Evolutionary conservation across 2,888 invertebrate species (phyloP), one percentile per base, ranked within the genome.

Genomic region (Ryuthela nishihirai): DNA sequence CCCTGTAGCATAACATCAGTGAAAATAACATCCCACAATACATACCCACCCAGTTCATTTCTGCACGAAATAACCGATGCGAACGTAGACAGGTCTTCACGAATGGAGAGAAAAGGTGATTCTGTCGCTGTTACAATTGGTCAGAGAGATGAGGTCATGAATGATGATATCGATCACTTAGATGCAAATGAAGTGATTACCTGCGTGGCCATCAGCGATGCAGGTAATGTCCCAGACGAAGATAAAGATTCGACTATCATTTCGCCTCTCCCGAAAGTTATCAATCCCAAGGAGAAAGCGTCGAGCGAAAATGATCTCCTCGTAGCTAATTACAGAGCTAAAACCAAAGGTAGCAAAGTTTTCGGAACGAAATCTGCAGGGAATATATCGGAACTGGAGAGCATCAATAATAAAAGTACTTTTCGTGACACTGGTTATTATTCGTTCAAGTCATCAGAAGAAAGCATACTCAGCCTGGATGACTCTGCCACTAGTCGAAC

Each of bases 381-480:
- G n/a, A 65, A 65, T 41, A 64, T 65, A 35, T 52, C 55, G 15
- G 63, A 63, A 23, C 36, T 63, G 4, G 60, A 61, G 42, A 62
- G 48, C 24, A 46, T 41, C 20, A 49, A 23, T 10, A 63, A 54
- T 24, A 65, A 65, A 44, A 58, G 47, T 54, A 43, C 45, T 20
- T 65, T 64, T 34, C 54, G 66, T 21, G 66, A 66, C 48, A 66
- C 66, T 25, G 66, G 66, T 29, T 66, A 66, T 47, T 66, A 66
- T 55, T 65, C 65, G 21, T 65, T 65, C 40, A 64, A 64, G 24
- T 64, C 64, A 15, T 64, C 64, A 10, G 65, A 65, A 54, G 65
- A 65, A 36, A 65, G 65, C 43, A 56, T 65, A 36, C 47, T 60
- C 21, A 62, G 62, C 46, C 49, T 64, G 15, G 64, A 64, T 43